phyloP scores from a whole-genome alignment of 1,140 invertebrate genomes.

The Cotesia typhae region DNA sequence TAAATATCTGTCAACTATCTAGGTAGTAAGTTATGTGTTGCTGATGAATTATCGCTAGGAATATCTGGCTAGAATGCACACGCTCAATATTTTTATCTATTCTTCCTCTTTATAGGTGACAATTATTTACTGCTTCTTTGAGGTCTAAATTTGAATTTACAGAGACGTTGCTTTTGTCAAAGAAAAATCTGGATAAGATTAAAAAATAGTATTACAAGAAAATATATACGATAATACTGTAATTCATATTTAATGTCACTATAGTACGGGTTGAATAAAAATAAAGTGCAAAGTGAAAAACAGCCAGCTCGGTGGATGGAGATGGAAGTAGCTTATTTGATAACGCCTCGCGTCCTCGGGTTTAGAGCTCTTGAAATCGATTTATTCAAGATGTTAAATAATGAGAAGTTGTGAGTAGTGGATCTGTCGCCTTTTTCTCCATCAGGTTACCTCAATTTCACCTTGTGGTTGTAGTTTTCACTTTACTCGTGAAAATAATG shows the following conservation, averaged over 20 bases:
- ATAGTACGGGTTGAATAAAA: not conserved
- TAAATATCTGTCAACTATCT: constrained; percentile 58
- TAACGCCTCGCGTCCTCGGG: not conserved
- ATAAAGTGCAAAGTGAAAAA: constrained; percentile 16
- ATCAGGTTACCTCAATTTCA: constrained; percentile 19
- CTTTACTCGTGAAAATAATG: constrained; percentile 4
- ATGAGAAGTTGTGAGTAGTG: constrained; percentile 9
- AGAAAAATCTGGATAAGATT: no score
- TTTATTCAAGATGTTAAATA: constrained; percentile 40
- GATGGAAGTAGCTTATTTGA: constrained; percentile 24
- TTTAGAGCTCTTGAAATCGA: constrained; percentile 34
- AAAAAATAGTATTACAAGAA: no score
- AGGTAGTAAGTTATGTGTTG: constrained; percentile 50
- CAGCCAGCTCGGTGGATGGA: not conserved
- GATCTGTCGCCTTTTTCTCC: constrained; percentile 22
- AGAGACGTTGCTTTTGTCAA: no score
- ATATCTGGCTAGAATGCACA: constrained; percentile 41
- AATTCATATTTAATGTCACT: no score
- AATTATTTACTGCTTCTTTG: no score
- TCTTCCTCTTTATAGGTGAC: no score
- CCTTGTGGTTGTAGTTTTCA: not conserved
- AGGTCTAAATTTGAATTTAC: no score
- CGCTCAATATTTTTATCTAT: no score
- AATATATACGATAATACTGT: no score
- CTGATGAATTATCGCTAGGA: constrained; percentile 56